phyloP scores from a whole-genome alignment of 1,140 invertebrate genomes.

The Orius insidiosus region DNA sequence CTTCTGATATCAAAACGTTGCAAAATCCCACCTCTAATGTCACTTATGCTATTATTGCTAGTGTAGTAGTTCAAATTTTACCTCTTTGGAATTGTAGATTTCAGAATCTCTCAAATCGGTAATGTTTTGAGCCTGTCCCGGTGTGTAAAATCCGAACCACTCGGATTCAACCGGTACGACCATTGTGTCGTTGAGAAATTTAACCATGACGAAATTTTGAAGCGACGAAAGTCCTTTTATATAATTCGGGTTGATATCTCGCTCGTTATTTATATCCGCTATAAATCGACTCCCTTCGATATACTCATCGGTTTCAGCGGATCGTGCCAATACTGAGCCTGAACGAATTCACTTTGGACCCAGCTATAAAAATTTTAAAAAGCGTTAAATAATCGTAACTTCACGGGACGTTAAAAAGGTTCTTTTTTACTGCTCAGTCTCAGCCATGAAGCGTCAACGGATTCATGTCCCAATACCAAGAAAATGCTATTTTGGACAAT shows the following conservation, averaged over 20 bases:
- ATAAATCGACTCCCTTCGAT: slow-evolving; percentile 67
- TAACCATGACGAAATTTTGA: slow-evolving; percentile 79
- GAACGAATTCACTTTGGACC: slow-evolving; percentile 62
- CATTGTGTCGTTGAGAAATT: slow-evolving; percentile 80
- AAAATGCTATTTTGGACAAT: slow-evolving; percentile 5
- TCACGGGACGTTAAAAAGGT: background rate
- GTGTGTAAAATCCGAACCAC: slow-evolving; percentile 81
- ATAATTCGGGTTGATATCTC: slow-evolving; percentile 32
- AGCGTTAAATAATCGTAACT: background rate
- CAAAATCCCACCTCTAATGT: too few species aligned
- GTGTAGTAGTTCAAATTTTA: too few species aligned
- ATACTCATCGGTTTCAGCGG: slow-evolving; percentile 72
- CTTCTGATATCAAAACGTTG: too few species aligned
- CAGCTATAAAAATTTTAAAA: slow-evolving; percentile 32
- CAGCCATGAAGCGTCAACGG: background rate
- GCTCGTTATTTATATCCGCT: slow-evolving; percentile 93
- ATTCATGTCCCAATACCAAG: background rate
- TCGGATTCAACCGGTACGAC: slow-evolving; percentile 78
- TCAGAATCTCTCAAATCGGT: slow-evolving; percentile 38
- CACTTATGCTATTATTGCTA: too few species aligned
- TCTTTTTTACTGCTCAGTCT: background rate
- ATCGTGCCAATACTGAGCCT: slow-evolving; percentile 98
- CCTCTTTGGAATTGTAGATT: slow-evolving; percentile 37
- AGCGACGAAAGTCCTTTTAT: slow-evolving; percentile 58
- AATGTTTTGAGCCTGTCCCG: slow-evolving; percentile 47